These are phyloP conservation scores for Sebastolobus alascanus DNA, from an alignment of 2,797 vertebrate genomes.

Conservation along the genomic window DNA sequence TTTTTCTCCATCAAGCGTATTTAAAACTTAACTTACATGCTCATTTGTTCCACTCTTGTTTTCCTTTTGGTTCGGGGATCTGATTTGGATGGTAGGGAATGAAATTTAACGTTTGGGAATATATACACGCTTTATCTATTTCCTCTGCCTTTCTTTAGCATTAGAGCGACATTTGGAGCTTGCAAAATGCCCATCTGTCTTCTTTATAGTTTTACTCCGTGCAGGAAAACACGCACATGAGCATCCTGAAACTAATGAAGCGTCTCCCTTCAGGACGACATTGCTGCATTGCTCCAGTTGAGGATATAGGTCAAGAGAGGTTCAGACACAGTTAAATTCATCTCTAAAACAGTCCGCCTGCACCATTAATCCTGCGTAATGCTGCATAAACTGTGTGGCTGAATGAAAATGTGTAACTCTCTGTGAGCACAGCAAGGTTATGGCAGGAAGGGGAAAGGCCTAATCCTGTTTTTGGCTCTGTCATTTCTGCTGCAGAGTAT, in stretches of 20 bases:
- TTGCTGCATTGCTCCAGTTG: conserved; percentile 63
- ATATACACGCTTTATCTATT: not conserved
- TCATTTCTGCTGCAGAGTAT: conserved; percentile 53
- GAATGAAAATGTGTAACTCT: conserved; percentile 71
- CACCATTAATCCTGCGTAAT: conserved; percentile 77
- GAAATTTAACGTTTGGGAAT: not conserved
- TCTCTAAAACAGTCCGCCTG: conserved; percentile 69
- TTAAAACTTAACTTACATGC: not conserved
- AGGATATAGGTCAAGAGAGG: conserved; percentile 77
- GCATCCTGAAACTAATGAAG: conserved; percentile 51
- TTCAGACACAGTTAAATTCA: conserved; percentile 77
- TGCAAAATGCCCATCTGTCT: conserved; percentile 21
- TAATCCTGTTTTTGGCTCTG: conserved; percentile 66
- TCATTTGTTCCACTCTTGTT: not conserved
- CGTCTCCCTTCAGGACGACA: conserved; percentile 44
- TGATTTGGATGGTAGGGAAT: not conserved
- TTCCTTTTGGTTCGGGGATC: not conserved
- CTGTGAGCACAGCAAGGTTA: conserved; percentile 50
- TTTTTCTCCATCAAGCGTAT: not conserved
- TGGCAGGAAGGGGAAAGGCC: conserved; percentile 49
- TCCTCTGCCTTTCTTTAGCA: not conserved
- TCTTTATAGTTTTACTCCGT: not conserved
- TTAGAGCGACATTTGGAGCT: conserved; percentile 12
- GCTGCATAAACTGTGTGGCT: conserved; percentile 72
- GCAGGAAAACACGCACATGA: conserved; percentile 11